Conservation (phyloP, 1,140 invertebrate species). For the Drosophila rhopaloa region DNA sequence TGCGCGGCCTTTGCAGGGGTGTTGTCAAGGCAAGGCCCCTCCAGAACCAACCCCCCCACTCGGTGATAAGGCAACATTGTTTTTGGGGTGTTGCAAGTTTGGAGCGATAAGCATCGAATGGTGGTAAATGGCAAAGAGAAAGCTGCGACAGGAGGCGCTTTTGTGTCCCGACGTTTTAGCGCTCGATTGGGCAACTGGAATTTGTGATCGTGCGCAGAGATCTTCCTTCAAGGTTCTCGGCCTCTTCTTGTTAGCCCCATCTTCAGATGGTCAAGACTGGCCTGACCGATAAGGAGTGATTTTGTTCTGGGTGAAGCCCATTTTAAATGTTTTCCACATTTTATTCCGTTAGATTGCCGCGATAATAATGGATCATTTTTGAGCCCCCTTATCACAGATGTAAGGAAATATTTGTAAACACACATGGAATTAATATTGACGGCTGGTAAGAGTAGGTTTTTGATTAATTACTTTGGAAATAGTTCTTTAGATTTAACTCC, state of each 20-base stretch:
- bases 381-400: slow-evolving; percentile 5
- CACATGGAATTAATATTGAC: not conserved
- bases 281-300: slow-evolving; percentile 49
- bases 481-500: no score
- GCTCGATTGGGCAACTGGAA: slow-evolving; percentile 69
- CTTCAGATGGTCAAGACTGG: slow-evolving; percentile 28
- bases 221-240: slow-evolving; percentile 46
- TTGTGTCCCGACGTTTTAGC: slow-evolving; percentile 35
- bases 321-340: slow-evolving; percentile 12
- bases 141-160: slow-evolving; percentile 48
- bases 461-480: not conserved
- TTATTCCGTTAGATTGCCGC: slow-evolving; percentile 28
- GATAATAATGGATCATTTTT: slow-evolving; percentile 16
- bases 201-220: slow-evolving; percentile 66
- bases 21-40: slow-evolving; percentile 63
- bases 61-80: slow-evolving; percentile 54
- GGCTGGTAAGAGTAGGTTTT: not conserved
- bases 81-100: slow-evolving; percentile 68
- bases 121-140: slow-evolving; percentile 66
- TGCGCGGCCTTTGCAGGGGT: slow-evolving; percentile 58
- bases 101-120: slow-evolving; percentile 65
- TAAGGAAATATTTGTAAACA: not conserved
- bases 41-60: not conserved
- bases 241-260: slow-evolving; percentile 12
- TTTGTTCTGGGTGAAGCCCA: slow-evolving; percentile 30